Percentiles rank a stretch among this genome's conserved stretches.
Conservation (phyloP, 2,888 invertebrate genomes). For the Andrena dorsata region DNA sequence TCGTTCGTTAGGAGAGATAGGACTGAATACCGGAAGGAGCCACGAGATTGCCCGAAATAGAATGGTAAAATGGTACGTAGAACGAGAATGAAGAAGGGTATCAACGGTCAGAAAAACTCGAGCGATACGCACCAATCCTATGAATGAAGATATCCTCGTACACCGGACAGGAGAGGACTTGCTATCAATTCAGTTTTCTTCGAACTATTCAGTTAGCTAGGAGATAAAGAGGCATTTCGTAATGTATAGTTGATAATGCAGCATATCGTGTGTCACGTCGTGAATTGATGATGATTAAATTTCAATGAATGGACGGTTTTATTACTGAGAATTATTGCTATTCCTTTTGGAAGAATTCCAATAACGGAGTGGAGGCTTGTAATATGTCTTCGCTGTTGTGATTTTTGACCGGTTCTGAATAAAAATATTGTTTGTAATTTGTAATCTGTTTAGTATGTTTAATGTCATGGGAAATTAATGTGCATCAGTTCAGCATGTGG, state of each 20-base stretch:
- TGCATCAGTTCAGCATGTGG: no score
- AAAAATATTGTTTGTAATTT: no score
- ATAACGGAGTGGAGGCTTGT: no score
- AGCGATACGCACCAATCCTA: conserved; percentile 13
- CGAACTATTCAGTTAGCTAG: conserved; percentile 15
- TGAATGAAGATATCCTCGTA: conserved; percentile 12
- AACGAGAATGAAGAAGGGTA: conserved; percentile 18
- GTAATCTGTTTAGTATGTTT: no score
- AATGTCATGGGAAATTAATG: no score
- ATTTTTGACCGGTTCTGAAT: no score
- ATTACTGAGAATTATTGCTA: not conserved
- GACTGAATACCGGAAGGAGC: conserved; percentile 50
- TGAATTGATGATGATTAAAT: not conserved
- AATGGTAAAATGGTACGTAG: conserved; percentile 20
- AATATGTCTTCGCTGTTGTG: no score
- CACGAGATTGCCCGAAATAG: conserved; percentile 55
- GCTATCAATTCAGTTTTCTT: not conserved
- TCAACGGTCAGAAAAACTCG: conserved; percentile 13
- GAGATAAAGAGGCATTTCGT: conserved; percentile 6
- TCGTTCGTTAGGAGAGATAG: conserved; percentile 51
- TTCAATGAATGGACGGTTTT: not conserved
- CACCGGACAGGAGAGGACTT: not conserved
- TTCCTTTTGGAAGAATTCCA: no score
- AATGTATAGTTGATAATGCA: not conserved
- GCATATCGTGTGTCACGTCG: not conserved